Conservation (phyloP, 2,113 vertebrate species). For the Pogonocichla stellata region DNA sequence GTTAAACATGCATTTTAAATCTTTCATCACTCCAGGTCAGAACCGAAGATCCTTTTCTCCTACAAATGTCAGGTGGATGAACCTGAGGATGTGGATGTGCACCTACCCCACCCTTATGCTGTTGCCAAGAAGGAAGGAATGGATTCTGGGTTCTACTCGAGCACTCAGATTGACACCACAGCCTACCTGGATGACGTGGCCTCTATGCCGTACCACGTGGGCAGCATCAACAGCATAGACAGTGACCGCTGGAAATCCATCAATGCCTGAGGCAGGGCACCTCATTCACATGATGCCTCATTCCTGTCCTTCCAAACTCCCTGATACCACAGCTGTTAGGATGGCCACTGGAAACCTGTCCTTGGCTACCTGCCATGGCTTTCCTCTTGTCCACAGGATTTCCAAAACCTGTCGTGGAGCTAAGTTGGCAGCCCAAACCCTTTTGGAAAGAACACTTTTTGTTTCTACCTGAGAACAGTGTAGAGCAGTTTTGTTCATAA, state of each 20-base stretch:
- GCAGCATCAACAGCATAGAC: constrained; percentile 91
- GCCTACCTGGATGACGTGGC: constrained; percentile 91
- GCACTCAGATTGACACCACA: constrained; percentile 91
- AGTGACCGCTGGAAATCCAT: constrained; percentile 93
- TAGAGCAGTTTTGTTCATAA: constrained; percentile 19
- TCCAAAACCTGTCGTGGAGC: not conserved
- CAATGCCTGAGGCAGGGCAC: constrained; percentile 74
- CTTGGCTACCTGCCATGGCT: not conserved
- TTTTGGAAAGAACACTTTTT: not conserved
- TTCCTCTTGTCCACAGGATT: constrained; percentile 12
- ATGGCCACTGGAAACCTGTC: not conserved
- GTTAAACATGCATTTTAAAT: not conserved
- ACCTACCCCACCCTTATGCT: constrained; percentile 88
- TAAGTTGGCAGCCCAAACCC: not conserved
- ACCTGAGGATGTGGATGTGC: constrained; percentile 89
- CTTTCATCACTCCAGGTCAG: constrained; percentile 76
- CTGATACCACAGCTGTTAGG: not conserved
- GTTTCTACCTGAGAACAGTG: not conserved
- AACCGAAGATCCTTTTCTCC: constrained; percentile 98
- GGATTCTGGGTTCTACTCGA: constrained; percentile 87
- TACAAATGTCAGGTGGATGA: constrained; percentile 99
- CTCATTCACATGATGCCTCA: not conserved
- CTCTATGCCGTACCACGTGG: constrained; percentile 85
- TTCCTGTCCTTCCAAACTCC: not conserved
- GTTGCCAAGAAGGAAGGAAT: constrained; percentile 84